Percentiles rank a stretch among this genome's conserved stretches.
These are phyloP conservation scores for Epistrophella euchroma DNA, from an alignment of 2,888 invertebrate genomes.

Conservation along the genomic window DNA sequence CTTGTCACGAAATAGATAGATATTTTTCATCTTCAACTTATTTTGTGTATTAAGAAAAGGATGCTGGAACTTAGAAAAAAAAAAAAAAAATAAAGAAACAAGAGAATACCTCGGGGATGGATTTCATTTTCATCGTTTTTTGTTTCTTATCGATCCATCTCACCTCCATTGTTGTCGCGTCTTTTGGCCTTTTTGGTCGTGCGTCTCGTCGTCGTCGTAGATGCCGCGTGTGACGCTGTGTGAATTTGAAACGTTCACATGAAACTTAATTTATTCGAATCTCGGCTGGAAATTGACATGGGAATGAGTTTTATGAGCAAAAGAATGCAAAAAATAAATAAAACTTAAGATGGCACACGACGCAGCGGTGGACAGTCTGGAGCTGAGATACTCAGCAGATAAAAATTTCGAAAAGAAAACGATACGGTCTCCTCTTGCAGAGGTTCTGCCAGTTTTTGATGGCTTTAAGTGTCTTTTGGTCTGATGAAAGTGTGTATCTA, in stretches of 20 bases:
- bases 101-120: background rate
- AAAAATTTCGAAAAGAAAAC: conserved; percentile 18
- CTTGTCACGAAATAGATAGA: conserved; percentile 30
- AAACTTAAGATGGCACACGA: conserved; percentile 29
- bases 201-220: background rate
- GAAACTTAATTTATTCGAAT: conserved; percentile 48
- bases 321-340: conserved; percentile 7
- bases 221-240: background rate
- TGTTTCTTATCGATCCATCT: background rate
- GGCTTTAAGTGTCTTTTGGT: background rate
- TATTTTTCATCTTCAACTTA: conserved; percentile 3
- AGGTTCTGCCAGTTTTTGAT: background rate
- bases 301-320: conserved; percentile 32
- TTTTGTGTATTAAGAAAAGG: background rate
- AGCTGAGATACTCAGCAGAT: background rate
- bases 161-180: background rate
- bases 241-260: conserved; percentile 33
- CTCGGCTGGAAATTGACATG: conserved; percentile 29
- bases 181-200: background rate
- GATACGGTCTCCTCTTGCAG: conserved; percentile 5
- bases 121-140: conserved; percentile 4
- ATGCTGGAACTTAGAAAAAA: background rate
- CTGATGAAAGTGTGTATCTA: background rate
- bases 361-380: background rate
- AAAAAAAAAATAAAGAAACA: background rate